Percentiles rank a stretch among this genome's conserved stretches.
phyloP scores from a whole-genome alignment of 2,113 vertebrate genomes.

The Tylochromis polylepis region DNA sequence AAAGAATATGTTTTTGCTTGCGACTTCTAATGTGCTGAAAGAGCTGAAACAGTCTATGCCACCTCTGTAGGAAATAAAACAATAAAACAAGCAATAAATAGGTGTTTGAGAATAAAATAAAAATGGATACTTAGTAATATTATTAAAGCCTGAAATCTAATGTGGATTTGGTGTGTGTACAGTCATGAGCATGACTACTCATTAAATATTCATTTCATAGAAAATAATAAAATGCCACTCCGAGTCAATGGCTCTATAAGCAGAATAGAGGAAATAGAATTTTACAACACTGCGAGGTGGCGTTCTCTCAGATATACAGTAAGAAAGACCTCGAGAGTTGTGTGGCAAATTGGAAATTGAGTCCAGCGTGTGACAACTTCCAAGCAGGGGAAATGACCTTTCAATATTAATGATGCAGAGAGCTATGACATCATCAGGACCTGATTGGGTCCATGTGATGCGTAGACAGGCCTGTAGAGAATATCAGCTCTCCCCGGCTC shows the following conservation, averaged over 20 bases:
- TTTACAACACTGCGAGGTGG: not conserved
- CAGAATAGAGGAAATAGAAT: not conserved
- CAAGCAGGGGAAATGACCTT: conserved; percentile 49
- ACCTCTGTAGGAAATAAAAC: not conserved
- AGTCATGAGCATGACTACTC: not conserved
- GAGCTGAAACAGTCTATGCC: not conserved
- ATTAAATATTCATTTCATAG: not conserved
- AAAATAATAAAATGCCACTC: not conserved
- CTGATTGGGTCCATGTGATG: conserved; percentile 22
- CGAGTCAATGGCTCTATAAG: not conserved
- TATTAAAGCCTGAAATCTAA: not conserved
- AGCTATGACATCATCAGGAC: conserved; percentile 45
- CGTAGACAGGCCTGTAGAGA: not conserved
- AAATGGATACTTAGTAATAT: not conserved
- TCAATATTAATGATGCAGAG: conserved; percentile 55
- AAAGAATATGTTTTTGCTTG: not conserved
- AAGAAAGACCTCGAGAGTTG: conserved; percentile 31
- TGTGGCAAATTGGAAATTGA: conserved; percentile 56
- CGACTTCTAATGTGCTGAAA: not conserved
- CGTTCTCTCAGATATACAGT: conserved; percentile 32
- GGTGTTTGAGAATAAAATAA: not conserved
- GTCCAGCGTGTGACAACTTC: conserved; percentile 14
- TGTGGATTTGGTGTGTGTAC: not conserved
- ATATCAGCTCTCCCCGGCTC: conserved; percentile 3
- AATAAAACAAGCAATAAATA: not conserved